Conservation (phyloP, 2,888 invertebrate species). For the Lacanobia wlatinum region DNA sequence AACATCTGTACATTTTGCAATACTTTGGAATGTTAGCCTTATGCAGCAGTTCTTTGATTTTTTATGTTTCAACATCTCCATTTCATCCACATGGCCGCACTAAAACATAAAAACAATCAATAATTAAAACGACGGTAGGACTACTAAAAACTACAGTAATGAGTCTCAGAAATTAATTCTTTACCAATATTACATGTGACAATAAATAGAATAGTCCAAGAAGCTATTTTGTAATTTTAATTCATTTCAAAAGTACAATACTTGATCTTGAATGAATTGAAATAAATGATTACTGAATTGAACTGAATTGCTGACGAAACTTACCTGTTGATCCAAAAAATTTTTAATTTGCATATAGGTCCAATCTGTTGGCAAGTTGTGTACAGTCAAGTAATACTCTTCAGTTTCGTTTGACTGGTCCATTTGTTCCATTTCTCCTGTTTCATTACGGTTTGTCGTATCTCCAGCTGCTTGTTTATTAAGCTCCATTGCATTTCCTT, state of each 20-base stretch:
- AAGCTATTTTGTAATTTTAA: too few species aligned
- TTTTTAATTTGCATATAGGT: slow-evolving; percentile 66
- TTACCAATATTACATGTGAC: too few species aligned
- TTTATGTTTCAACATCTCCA: slow-evolving; percentile 66
- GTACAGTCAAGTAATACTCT: slow-evolving; percentile 42
- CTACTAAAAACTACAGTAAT: not conserved
- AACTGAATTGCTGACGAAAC: too few species aligned
- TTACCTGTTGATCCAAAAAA: slow-evolving; percentile 69
- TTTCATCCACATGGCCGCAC: slow-evolving; percentile 70
- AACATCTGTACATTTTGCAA: slow-evolving; percentile 58
- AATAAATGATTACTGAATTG: too few species aligned
- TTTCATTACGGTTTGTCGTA: not conserved
- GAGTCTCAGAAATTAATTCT: too few species aligned
- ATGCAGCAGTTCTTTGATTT: slow-evolving; percentile 41
- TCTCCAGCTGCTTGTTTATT: not conserved
- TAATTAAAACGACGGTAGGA: not conserved
- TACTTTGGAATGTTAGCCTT: slow-evolving; percentile 62
- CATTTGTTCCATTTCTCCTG: not conserved
- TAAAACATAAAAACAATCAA: slow-evolving; percentile 59
- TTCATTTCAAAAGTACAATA: too few species aligned
- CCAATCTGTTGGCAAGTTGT: slow-evolving; percentile 48
- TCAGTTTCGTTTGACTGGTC: slow-evolving; percentile 22
- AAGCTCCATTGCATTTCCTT: not conserved
- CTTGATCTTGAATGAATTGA: too few species aligned
- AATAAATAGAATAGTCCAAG: too few species aligned